These are phyloP conservation scores for Echinometra lucunter DNA, from an alignment of 53 echinoderm and acorn worm genomes.

Conservation along the genomic window DNA sequence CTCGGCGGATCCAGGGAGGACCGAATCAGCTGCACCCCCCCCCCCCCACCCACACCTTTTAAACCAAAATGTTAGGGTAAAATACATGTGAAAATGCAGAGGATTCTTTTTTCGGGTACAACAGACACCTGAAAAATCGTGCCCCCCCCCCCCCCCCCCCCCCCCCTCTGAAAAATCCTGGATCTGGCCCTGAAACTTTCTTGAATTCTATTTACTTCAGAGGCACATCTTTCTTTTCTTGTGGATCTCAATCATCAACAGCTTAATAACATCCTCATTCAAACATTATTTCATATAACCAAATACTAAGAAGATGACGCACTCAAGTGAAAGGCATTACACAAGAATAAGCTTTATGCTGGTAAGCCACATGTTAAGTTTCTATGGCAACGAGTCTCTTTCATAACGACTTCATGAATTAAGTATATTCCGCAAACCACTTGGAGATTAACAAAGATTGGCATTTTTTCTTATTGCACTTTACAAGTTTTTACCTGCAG, in stretches of 20 bases:
- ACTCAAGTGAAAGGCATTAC: neutral
- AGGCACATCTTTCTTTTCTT: neutral
- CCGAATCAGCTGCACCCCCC: too few relatives aligned
- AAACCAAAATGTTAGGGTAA: too few relatives aligned
- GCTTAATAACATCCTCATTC: too few relatives aligned
- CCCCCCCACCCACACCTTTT: too few relatives aligned
- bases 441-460: neutral
- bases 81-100: too few relatives aligned
- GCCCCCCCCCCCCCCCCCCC: too few relatives aligned
- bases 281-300: neutral
- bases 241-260: neutral
- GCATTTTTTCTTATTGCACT: neutral
- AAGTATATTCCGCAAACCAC: neutral
- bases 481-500: neutral
- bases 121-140: too few relatives aligned
- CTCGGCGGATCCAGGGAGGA: too few relatives aligned
- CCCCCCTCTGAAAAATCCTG: too few relatives aligned
- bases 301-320: neutral
- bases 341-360: neutral
- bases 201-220: neutral
- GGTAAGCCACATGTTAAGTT: neutral
- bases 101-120: too few relatives aligned
- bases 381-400: constrained; percentile 4
- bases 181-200: too few relatives aligned
- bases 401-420: constrained; percentile 5